Evolutionary conservation across 2,113 vertebrate genomes (phyloP).

Genomic region (human (Homo sapiens)): DNA sequence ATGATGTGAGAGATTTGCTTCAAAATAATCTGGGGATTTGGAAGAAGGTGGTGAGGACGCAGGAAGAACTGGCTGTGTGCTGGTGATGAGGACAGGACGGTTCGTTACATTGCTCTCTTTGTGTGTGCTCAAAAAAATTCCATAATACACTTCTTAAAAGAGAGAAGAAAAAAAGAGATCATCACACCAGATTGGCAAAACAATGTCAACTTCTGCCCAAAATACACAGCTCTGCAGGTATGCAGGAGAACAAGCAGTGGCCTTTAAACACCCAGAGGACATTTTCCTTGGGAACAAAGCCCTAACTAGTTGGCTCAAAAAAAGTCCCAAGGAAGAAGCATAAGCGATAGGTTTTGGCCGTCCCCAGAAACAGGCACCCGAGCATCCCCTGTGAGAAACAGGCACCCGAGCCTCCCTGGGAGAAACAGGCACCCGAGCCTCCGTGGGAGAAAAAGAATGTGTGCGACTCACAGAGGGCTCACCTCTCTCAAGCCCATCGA

Average conservation of each 20-base stretch:
- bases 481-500: constrained; percentile 95
- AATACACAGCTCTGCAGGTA: not conserved
- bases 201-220: not conserved
- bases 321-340: not conserved
- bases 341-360: not conserved
- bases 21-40: not conserved
- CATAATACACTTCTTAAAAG: not conserved
- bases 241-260: not conserved
- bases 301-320: not conserved
- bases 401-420: not conserved
- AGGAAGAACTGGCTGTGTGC: not conserved
- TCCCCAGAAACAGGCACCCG: not conserved
- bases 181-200: not conserved
- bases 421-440: not conserved
- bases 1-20: not conserved
- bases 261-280: not conserved
- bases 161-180: not conserved
- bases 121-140: not conserved
- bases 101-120: not conserved
- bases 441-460: fast-evolving
- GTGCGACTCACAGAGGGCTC: not conserved
- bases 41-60: not conserved
- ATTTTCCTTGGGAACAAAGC: not conserved
- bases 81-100: not conserved
- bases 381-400: not conserved